Evolutionary conservation across 2,888 invertebrate genomes (phyloP).

Genomic region (Drosophila multiciliata): DNA sequence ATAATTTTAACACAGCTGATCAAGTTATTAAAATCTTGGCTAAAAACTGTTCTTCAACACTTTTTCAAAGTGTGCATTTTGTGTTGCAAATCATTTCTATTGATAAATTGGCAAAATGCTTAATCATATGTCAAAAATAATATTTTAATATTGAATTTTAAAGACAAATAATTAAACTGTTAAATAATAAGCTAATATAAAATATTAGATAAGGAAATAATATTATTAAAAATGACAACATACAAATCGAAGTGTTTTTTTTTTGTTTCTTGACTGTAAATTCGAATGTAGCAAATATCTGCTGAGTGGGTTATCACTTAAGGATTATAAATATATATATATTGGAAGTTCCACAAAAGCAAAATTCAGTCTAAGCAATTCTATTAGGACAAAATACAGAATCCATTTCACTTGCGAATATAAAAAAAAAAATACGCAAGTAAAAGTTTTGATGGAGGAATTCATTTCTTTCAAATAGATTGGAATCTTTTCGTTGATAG

Average conservation of each 20-base stretch:
- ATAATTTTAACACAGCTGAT: neutral
- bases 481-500: neutral
- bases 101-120: neutral
- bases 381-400: neutral
- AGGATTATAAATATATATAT: too few species aligned
- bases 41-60: neutral
- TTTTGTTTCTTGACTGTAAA: neutral
- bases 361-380: too few species aligned
- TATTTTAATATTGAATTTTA: neutral
- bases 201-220: neutral
- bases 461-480: neutral
- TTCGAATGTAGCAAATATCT: neutral
- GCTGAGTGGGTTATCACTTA: neutral
- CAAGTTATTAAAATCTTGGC: neutral
- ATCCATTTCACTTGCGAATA: neutral
- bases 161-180: neutral
- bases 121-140: neutral
- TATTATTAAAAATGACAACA: neutral
- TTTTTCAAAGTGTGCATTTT: neutral
- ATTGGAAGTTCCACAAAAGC: neutral
- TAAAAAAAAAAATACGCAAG: neutral
- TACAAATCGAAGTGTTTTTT: neutral
- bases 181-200: neutral
- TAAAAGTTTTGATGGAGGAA: neutral
- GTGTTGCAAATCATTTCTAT: neutral